phyloP scores from a whole-genome alignment of 1,140 invertebrate genomes.

The Aphaenogaster floridana region DNA sequence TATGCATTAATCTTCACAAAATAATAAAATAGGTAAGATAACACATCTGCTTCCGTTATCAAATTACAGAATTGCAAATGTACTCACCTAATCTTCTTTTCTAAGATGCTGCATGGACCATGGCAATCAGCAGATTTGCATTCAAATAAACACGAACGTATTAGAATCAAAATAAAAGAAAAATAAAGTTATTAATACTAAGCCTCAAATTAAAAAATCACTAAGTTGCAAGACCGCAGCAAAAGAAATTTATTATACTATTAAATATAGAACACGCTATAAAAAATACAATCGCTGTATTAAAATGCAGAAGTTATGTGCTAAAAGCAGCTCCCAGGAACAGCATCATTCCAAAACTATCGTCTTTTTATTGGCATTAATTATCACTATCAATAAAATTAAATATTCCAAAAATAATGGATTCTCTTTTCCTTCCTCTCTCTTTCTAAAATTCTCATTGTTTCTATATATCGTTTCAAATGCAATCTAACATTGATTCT shows the following conservation, averaged over 20 bases:
- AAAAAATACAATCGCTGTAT: slow-evolving; percentile 30
- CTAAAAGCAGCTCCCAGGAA: slow-evolving; percentile 5
- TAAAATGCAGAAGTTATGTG: neutral
- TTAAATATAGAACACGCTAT: slow-evolving; percentile 13
- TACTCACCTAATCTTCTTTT: slow-evolving; percentile 93
- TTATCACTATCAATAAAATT: neutral
- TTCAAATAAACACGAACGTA: slow-evolving; percentile 74
- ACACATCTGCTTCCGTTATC: slow-evolving; percentile 45
- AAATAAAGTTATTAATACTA: slow-evolving; percentile 60
- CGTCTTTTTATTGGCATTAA: neutral
- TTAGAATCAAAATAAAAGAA: slow-evolving; percentile 69
- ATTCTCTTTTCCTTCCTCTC: neutral
- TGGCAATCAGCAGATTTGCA: slow-evolving; percentile 62
- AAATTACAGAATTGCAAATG: slow-evolving; percentile 63
- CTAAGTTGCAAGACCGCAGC: slow-evolving; percentile 35
- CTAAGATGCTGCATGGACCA: slow-evolving; percentile 89
- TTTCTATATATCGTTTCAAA: neutral
- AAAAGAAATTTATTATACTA: slow-evolving; percentile 32
- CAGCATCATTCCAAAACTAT: slow-evolving; percentile 22
- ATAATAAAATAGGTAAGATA: neutral
- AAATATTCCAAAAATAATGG: neutral
- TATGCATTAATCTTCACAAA: neutral
- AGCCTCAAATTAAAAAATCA: slow-evolving; percentile 25
- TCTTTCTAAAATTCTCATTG: slow-evolving; percentile 8
- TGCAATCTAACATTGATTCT: slow-evolving; percentile 13